Conservation (phyloP, 2,113 vertebrate species). For the Girardinichthys multiradiatus region DNA sequence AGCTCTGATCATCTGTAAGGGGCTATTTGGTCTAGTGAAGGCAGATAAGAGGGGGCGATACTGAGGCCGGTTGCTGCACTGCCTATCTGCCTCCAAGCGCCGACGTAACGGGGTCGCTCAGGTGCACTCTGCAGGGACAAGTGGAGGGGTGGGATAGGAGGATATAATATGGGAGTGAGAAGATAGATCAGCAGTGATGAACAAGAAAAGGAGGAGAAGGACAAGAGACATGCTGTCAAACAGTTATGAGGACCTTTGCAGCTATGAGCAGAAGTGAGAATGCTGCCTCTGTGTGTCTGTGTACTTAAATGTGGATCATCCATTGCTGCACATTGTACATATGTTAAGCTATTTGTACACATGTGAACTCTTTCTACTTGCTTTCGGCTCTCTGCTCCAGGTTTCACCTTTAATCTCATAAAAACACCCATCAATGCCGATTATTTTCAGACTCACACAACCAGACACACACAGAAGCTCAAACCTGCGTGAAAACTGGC, state of each 20-base stretch:
- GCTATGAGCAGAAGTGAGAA: constrained; percentile 13
- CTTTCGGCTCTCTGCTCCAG: too few relatives aligned
- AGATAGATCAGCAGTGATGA: constrained; percentile 39
- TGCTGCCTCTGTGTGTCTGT: neutral
- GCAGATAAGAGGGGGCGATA: constrained; percentile 60
- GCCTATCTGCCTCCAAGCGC: constrained; percentile 51
- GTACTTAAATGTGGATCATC: neutral
- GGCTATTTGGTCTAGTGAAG: constrained; percentile 56
- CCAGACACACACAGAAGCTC: constrained; percentile 41
- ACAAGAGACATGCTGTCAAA: constrained; percentile 24
- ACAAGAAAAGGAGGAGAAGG: constrained; percentile 38
- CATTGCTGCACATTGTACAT: neutral
- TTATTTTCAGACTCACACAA: constrained; percentile 51
- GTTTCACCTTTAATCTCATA: neutral
- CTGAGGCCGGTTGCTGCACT: constrained; percentile 35
- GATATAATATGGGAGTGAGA: constrained; percentile 46
- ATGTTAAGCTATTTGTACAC: constrained; percentile 8
- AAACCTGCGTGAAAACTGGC: constrained; percentile 58
- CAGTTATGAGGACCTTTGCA: constrained; percentile 35
- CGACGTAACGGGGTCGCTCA: constrained; percentile 56
- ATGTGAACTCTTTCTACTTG: neutral
- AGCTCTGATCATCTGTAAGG: constrained; percentile 26
- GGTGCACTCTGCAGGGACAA: constrained; percentile 60
- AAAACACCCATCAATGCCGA: constrained; percentile 27
- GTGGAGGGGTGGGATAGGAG: constrained; percentile 42